phyloP scores from a whole-genome alignment of 2,888 invertebrate species.

The Ferrisia virgata region DNA sequence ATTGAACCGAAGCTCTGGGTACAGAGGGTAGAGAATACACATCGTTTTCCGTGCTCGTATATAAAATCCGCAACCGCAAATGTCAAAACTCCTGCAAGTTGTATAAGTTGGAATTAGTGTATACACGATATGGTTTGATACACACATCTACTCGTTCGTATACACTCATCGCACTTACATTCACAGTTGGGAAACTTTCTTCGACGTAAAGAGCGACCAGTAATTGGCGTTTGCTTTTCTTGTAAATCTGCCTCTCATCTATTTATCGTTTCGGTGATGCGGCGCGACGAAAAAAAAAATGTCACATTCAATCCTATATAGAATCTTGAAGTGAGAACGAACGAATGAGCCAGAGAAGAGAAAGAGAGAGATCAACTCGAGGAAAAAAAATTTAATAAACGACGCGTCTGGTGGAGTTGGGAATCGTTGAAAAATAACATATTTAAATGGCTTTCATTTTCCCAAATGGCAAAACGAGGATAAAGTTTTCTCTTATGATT shows the following conservation, averaged over 20 bases:
- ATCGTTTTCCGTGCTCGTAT: not conserved
- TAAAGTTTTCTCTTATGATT: conserved; percentile 16
- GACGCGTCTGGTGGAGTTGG: not conserved
- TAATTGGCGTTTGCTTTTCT: not conserved
- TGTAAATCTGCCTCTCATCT: not conserved
- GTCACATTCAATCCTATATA: not conserved
- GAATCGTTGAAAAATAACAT: conserved; percentile 14
- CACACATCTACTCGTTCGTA: no score
- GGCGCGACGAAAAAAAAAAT: not conserved
- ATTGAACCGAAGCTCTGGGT: not conserved
- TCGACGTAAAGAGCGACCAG: not conserved
- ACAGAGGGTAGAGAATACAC: not conserved
- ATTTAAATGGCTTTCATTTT: conserved; percentile 21
- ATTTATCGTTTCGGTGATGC: not conserved
- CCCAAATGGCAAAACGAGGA: conserved; percentile 8
- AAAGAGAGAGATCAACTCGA: not conserved
- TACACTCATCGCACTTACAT: no score
- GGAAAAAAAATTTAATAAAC: not conserved
- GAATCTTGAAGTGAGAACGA: not conserved
- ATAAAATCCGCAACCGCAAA: not conserved
- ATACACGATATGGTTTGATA: not conserved
- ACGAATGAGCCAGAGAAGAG: no score
- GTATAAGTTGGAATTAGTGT: not conserved
- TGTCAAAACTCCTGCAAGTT: not conserved
- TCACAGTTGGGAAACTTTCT: not conserved